Percentiles rank a stretch among this genome's conserved stretches.
phyloP scores from a whole-genome alignment of 2,797 vertebrate species.

The Chanos chanos region DNA sequence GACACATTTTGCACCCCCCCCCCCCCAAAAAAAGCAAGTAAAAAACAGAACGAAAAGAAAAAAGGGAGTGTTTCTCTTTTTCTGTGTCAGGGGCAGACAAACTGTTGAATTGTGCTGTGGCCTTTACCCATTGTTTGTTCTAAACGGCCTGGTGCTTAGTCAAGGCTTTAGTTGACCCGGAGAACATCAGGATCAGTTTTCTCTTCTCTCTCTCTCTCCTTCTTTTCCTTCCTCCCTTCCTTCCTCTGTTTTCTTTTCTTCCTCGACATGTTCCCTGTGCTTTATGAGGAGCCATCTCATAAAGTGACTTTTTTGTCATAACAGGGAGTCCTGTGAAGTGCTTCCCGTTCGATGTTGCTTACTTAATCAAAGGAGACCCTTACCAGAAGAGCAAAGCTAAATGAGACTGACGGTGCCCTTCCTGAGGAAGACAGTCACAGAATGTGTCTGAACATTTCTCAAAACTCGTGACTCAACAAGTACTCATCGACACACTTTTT shows the following conservation, averaged over 20 bases:
- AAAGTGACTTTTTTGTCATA: conserved; percentile 26
- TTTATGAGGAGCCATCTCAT: conserved; percentile 20
- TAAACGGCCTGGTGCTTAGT: conserved; percentile 18
- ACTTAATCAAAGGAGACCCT: conserved; percentile 25
- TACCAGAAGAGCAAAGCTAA: conserved; percentile 9
- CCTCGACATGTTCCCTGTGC: conserved; percentile 14
- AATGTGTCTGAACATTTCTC: too few relatives aligned
- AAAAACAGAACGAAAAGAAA: too few relatives aligned
- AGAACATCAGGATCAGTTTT: conserved; percentile 29
- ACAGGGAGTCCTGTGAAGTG: conserved; percentile 8
- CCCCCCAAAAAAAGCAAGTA: too few relatives aligned
- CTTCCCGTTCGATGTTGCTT: conserved; percentile 18
- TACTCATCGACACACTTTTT: too few relatives aligned
- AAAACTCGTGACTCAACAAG: too few relatives aligned
- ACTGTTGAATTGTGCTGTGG: conserved; percentile 26
- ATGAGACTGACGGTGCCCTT: conserved; percentile 23
- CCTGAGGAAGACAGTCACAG: too few relatives aligned
- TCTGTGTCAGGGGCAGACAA: conserved; percentile 33
- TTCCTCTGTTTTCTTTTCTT: conserved; percentile 42
- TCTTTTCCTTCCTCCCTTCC: conserved; percentile 25
- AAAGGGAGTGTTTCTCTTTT: conserved; percentile 40
- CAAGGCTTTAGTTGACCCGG: conserved; percentile 29
- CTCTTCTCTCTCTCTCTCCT: conserved; percentile 15
- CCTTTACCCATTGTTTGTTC: conserved; percentile 38
- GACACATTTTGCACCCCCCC: conserved; percentile 20